Base-by-base conservation (phyloP, 1,140 invertebrate species). In the Batillaria attramentaria region DNA sequence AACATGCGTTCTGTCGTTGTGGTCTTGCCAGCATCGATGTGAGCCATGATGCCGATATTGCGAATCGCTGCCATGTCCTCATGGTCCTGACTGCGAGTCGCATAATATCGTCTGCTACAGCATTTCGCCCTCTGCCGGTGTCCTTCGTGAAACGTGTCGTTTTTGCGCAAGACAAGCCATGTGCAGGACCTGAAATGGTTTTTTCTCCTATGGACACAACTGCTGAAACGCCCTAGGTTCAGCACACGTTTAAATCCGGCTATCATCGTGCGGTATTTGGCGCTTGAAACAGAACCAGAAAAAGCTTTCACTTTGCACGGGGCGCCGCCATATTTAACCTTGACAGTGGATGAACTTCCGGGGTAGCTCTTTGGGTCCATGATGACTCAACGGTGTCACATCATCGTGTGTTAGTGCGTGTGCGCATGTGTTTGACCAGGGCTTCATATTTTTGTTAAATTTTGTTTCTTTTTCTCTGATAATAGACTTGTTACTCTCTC, bases 21-120 rank as follows among this genome's bases (percentile, higher is more conserved):
- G 10, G 99, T 99, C 92, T 99, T 99, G 0, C 99, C 99, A 72
- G 97, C 99, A 92, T 99, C 99, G 88, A 99, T 99, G 88, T 99
- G 99, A 69, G 99, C 99, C 3, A 99, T 99, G 87, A 99, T 99
- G 83, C 99, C 99, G 87, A 99, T 99, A 91, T 99, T 99, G 83
- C 98, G 92, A 79, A 99, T 97, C 87, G 94, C 95, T 42, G 83
- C 41, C 57, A 86, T 69, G 33, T 84, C 81, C 43, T 84, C 82
- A 42, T 78, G 65, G n/a, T 72, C 72, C 4, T 37, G 31, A 50
- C 13, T 65, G 4, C 37, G 46, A 54, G 35, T 79, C 8, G 57
- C 46, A 43, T 66, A 62, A 24, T n/a, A 31, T 35, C 50, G 69
- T 16, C 54, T 31, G 18, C 3, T n/a, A 60, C 13, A n/a, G n/a